These are phyloP conservation scores for Chascanopsetta lugubris DNA, from an alignment of 2,113 vertebrate species.

Conservation along the genomic window DNA sequence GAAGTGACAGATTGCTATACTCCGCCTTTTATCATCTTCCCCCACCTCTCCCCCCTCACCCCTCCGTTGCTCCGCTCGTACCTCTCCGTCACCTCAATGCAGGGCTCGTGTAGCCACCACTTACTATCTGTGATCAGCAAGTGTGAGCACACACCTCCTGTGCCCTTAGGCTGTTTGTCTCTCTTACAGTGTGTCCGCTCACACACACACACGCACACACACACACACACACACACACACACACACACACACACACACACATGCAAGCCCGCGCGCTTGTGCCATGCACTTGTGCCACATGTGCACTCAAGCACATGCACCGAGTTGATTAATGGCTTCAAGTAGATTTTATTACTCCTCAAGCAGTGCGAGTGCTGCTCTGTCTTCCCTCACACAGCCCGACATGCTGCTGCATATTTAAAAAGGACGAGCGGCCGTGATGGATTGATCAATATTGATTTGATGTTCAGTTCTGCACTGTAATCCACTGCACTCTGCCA, in stretches of 20 bases:
- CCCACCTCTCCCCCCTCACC: constrained; percentile 56
- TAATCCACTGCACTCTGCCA: constrained; percentile 48
- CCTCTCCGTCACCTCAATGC: constrained; percentile 54
- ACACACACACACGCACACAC: constrained; percentile 10
- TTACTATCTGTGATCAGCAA: constrained; percentile 50
- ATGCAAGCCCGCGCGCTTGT: not conserved
- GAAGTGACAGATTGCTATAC: constrained; percentile 64
- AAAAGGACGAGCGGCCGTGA: constrained; percentile 33
- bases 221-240: constrained; percentile 4
- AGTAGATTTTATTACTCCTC: constrained; percentile 33
- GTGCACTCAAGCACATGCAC: constrained; percentile 3
- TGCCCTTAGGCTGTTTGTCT: constrained; percentile 63
- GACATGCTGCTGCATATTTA: constrained; percentile 40
- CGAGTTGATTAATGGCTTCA: constrained; percentile 29
- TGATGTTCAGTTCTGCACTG: constrained; percentile 42
- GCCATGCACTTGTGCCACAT: constrained; percentile 17
- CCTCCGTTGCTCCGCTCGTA: constrained; percentile 36
- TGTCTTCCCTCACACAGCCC: constrained; percentile 7
- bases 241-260: constrained; percentile 9
- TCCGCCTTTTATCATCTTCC: constrained; percentile 65
- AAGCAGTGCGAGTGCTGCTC: constrained; percentile 6
- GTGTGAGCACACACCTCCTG: constrained; percentile 41
- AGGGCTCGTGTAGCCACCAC: constrained; percentile 49
- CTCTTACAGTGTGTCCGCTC: constrained; percentile 35
- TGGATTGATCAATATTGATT: constrained; percentile 65